phyloP scores from a whole-genome alignment of 2,888 invertebrate species.

The Hirtodrosophila histrioides region DNA sequence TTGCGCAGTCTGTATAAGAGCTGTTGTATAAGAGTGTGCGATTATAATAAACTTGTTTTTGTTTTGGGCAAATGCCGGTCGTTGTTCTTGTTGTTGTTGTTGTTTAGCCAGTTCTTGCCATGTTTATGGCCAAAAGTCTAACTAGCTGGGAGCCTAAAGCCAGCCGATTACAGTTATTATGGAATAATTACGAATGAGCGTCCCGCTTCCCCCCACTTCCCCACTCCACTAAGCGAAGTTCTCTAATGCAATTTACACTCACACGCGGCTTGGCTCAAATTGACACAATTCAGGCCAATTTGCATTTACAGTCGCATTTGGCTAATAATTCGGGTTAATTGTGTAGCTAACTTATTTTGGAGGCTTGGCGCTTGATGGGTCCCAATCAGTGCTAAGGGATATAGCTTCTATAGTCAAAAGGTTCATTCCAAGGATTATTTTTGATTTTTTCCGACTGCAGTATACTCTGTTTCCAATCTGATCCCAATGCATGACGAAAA shows the following conservation, averaged over 20 bases:
- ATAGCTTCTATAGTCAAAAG: too few relatives aligned
- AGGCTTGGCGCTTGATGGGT: slow-evolving; percentile 1
- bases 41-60: slow-evolving; percentile 48
- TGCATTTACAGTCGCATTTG: slow-evolving; percentile 2
- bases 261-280: slow-evolving; percentile 15
- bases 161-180: slow-evolving; percentile 71
- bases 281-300: slow-evolving; percentile 18
- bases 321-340: slow-evolving; percentile 13
- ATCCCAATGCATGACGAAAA: too few relatives aligned
- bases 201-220: neutral
- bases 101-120: slow-evolving; percentile 52
- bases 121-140: slow-evolving; percentile 35
- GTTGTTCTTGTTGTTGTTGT: slow-evolving; percentile 39
- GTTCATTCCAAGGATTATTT: too few relatives aligned
- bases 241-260: slow-evolving; percentile 52
- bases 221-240: slow-evolving; percentile 22
- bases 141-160: slow-evolving; percentile 48
- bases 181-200: slow-evolving; percentile 56
- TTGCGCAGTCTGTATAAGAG: slow-evolving; percentile 47
- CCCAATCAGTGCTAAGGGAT: too few relatives aligned
- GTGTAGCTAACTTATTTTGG: slow-evolving; percentile 2
- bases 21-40: neutral
- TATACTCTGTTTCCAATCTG: too few relatives aligned
- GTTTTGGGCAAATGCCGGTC: slow-evolving; percentile 66
- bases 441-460: too few relatives aligned